Percentiles rank a stretch among this genome's conserved stretches.
phyloP scores from a whole-genome alignment of 2,113 vertebrate species.

The Pristiophorus japonicus region DNA sequence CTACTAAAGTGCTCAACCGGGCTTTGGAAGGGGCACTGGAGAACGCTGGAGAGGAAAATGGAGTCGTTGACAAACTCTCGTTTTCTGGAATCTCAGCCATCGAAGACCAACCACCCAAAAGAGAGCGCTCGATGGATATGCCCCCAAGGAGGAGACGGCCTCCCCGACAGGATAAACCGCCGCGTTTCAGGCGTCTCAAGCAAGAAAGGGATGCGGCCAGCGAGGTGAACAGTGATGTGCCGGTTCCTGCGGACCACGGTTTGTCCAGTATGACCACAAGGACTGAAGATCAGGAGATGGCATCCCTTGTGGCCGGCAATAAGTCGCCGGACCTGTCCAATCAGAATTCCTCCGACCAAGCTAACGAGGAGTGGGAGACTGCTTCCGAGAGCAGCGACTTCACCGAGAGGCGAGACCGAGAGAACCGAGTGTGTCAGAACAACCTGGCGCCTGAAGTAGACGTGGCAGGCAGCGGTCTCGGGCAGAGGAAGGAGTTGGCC shows the following conservation, averaged over 20 bases:
- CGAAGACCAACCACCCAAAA: conserved; percentile 16
- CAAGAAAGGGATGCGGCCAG: conserved; percentile 75
- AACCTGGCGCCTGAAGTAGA: conserved; percentile 64
- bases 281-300: conserved; percentile 59
- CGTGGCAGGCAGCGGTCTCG: conserved; percentile 55
- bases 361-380: conserved; percentile 89
- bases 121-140: conserved; percentile 53
- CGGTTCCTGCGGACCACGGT: not conserved
- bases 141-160: conserved; percentile 78
- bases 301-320: conserved; percentile 53
- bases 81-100: not conserved
- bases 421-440: conserved; percentile 53
- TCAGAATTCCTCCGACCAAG: conserved; percentile 68
- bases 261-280: not conserved
- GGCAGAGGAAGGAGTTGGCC: conserved; percentile 86
- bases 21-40: conserved; percentile 23
- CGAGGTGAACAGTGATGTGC: conserved; percentile 77
- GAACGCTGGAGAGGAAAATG: conserved; percentile 27
- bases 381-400: conserved; percentile 94
- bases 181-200: conserved; percentile 79
- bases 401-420: conserved; percentile 76
- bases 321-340: conserved; percentile 60
- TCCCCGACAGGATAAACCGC: conserved; percentile 92
- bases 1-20: conserved; percentile 63
- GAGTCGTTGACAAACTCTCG: not conserved